Evolutionary conservation across 2,113 vertebrate species (phyloP).

Genomic region (Epinephelus moara): DNA sequence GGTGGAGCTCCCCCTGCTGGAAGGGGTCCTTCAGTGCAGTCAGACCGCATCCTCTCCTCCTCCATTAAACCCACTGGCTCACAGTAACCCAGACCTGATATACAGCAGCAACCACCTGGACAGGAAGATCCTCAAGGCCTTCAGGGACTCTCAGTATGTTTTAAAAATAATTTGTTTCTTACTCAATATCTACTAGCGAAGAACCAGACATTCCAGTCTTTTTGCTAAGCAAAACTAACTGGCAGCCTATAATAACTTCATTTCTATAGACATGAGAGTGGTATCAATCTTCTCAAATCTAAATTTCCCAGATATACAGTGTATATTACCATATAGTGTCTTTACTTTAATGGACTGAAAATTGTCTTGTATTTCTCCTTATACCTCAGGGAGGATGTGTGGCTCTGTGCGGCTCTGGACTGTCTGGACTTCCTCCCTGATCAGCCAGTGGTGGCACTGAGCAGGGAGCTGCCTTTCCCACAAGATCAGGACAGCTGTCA

Average conservation of each 20-base stretch:
- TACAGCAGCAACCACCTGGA: slow-evolving; percentile 91
- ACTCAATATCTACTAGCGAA: background rate
- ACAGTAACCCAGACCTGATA: slow-evolving; percentile 78
- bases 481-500: slow-evolving; percentile 64
- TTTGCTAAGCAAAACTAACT: background rate
- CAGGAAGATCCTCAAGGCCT: slow-evolving; percentile 92
- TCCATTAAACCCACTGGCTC: slow-evolving; percentile 45
- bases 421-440: slow-evolving; percentile 94
- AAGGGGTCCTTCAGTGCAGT: slow-evolving; percentile 87
- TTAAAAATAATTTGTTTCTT: background rate
- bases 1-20: slow-evolving; percentile 93
- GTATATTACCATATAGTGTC: background rate
- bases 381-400: slow-evolving; percentile 88
- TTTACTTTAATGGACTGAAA: background rate
- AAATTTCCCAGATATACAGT: background rate
- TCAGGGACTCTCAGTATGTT: slow-evolving; percentile 91
- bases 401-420: slow-evolving; percentile 92
- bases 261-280: background rate
- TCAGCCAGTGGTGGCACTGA: slow-evolving; percentile 91
- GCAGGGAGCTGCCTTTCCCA: slow-evolving; percentile 88
- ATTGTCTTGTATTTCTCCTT: background rate
- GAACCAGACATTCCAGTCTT: background rate
- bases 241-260: background rate
- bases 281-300: background rate
- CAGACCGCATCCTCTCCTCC: slow-evolving; percentile 58